Evolutionary conservation across 2,113 vertebrate genomes (phyloP).

Genomic region (Brachyhypopomus gauderio): DNA sequence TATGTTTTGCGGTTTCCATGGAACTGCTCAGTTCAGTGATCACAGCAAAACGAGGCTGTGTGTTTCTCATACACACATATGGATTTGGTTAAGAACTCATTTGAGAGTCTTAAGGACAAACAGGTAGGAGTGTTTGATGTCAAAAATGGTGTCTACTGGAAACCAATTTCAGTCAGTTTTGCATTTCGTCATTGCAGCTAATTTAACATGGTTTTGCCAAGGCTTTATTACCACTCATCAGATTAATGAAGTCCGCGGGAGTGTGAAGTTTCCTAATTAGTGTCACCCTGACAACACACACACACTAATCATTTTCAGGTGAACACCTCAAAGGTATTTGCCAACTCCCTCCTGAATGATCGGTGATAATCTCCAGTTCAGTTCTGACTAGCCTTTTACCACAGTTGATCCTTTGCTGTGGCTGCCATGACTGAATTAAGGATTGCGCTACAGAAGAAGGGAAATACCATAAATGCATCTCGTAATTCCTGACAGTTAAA

Average conservation of each 20-base stretch:
- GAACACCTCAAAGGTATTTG: conserved; percentile 10
- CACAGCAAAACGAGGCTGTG: conserved; percentile 10
- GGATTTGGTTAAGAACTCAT: conserved; percentile 49
- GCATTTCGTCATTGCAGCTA: conserved; percentile 1
- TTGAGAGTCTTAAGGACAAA: conserved; percentile 23
- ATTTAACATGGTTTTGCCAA: conserved; percentile 16
- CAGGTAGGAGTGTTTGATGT: conserved; percentile 28
- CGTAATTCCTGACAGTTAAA: conserved; percentile 2
- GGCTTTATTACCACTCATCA: not conserved
- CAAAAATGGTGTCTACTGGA: conserved; percentile 30
- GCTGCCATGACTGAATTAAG: not conserved
- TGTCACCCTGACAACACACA: not conserved
- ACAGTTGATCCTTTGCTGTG: not conserved
- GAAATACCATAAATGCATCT: not conserved
- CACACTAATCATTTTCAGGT: not conserved
- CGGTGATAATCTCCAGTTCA: conserved; percentile 6
- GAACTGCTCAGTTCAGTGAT: conserved; percentile 22
- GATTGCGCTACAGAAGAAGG: conserved; percentile 9
- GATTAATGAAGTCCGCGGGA: not conserved
- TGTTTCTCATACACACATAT: conserved; percentile 44
- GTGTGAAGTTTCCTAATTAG: not conserved
- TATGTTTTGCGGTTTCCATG: conserved; percentile 16
- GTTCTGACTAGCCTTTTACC: not conserved
- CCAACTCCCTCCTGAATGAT: not conserved
- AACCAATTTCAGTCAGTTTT: not conserved